Conservation (phyloP, 2,113 vertebrate species). For the Perca schrenkii region DNA sequence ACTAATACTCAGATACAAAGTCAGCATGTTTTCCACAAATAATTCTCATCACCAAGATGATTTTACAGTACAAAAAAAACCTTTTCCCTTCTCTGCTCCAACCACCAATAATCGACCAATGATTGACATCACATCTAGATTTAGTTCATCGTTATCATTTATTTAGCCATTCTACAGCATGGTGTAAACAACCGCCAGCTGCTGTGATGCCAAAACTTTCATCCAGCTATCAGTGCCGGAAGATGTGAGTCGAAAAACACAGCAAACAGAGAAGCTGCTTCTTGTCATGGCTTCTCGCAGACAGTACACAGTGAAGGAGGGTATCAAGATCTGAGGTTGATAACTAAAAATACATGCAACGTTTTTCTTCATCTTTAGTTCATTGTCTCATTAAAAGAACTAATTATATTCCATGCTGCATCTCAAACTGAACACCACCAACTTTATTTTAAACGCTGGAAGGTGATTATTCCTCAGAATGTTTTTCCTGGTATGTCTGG, state of each 20-base stretch:
- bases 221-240: no score
- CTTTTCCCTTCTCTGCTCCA: no score
- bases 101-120: not conserved
- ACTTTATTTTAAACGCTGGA: not conserved
- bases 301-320: not conserved
- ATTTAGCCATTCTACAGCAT: not conserved
- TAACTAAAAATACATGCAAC: conserved; percentile 16
- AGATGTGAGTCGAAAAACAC: not conserved
- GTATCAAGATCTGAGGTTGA: not conserved
- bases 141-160: not conserved
- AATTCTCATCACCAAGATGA: not conserved
- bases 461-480: no score
- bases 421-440: not conserved
- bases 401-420: not conserved
- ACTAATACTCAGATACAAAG: no score
- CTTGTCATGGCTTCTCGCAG: not conserved
- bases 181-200: not conserved
- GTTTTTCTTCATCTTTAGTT: not conserved
- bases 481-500: not conserved
- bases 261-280: not conserved
- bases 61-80: no score
- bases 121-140: not conserved
- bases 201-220: not conserved
- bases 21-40: no score
- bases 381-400: not conserved